Evolutionary conservation across 1,140 invertebrate genomes (phyloP).

Genomic region (Geopemphigus sp.): DNA sequence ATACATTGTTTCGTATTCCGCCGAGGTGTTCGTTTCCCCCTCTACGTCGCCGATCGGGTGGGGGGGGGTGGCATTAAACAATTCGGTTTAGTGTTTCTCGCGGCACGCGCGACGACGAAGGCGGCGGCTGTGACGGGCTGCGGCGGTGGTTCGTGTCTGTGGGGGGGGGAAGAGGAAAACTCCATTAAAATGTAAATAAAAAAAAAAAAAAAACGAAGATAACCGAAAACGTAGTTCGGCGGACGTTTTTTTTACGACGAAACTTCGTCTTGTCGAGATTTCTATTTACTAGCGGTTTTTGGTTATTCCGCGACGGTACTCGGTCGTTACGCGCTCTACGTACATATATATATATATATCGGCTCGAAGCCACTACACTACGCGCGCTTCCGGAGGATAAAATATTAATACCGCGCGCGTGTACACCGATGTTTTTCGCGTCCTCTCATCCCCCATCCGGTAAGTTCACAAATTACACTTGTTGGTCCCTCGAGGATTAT

Average conservation of each 20-base stretch:
- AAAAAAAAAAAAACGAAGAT: not conserved
- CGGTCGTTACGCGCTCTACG: not conserved
- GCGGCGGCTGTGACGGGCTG: no score
- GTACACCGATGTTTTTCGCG: not conserved
- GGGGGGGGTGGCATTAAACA: conserved; percentile 6
- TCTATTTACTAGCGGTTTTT: conserved; percentile 27
- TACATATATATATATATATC: no score
- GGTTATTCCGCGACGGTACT: conserved; percentile 14
- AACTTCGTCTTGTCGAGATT: conserved; percentile 32
- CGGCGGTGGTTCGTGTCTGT: no score
- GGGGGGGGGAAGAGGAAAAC: not conserved
- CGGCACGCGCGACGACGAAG: not conserved
- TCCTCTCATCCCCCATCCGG: not conserved
- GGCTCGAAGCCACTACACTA: no score
- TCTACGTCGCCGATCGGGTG: no score
- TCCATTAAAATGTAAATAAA: conserved; percentile 9
- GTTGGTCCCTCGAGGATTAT: conserved; percentile 12
- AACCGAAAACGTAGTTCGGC: conserved; percentile 3
- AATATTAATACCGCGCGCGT: conserved; percentile 25
- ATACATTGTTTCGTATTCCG: conserved; percentile 28
- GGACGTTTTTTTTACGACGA: conserved; percentile 21
- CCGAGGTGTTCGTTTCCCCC: no score
- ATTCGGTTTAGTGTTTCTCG: not conserved
- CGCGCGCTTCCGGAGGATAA: not conserved
- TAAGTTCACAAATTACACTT: conserved; percentile 20